Evolutionary conservation across 1,140 invertebrate genomes (phyloP), one percentile per base, ranked within the genome.

Genomic region (Cotesia chilonis): DNA sequence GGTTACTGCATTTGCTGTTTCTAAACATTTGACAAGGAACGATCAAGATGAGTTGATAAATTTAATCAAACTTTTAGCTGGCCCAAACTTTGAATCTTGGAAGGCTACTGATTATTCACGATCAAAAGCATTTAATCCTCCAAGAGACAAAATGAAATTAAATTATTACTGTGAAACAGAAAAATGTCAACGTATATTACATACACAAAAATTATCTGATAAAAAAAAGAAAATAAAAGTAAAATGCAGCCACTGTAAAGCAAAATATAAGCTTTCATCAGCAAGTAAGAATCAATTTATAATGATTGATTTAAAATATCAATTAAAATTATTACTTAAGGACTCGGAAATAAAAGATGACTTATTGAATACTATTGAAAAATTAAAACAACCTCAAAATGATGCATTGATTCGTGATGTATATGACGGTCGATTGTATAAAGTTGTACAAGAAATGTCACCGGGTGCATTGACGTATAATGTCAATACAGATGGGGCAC

Each of bases 401-500:
- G 67, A 68, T 63, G 69, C 59, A 35, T n/a, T 59, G 3, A 72
- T 74, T 3, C 38, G 41, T 7, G 69, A 74, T 51, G 17, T 74
- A 36, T 71, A 55, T 20, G 70, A 71, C 17, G 36, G 54, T 41
- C 4, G 60, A 14, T 36, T 71, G 41, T 71, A 71, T 38, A 68
- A 71, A 37, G 63, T n/a, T 41, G 28, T 69, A 60, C 65, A 74
- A 64, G 5, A 36, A 36, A 28, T 37, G 1, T 41, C 47, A 55
- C 65, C 69, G 10, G 59, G 65, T 4, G 57, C 63, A 4, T 17
- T 75, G 47, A 72, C 70, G 1, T 72, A 69, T 38, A 75, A 70
- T 54, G 35, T 75, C 12, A 75, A 72, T 35, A 73, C 67, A 12
- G 76, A 77, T 60, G 76, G 70, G 0, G 72, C 74, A 4, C 74